Evolutionary conservation across 23 tunicate genomes (phyloP), one percentile per base, ranked within the genome.

Genomic region (Ciona savignyi): DNA sequence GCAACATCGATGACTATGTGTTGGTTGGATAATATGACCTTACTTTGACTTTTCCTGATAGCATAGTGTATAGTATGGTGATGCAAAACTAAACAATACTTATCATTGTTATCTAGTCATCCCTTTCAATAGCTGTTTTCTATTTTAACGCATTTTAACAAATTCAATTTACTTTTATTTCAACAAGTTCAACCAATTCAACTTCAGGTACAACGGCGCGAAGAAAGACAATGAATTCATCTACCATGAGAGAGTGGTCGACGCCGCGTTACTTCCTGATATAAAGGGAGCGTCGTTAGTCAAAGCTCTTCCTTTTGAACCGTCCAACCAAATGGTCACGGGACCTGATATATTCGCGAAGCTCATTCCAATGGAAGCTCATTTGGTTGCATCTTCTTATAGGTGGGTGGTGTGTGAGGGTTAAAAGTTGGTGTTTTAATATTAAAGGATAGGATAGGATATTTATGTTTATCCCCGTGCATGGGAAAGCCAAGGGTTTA

Each of bases 351-450:
- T 91, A 3, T 91, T 91, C 63, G 63, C 83, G 21, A 91, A 91
- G 67, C 82, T 91, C 51, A 89, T 91, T 23, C 97, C 97, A 32
- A 48, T 91, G 70, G 97, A 91, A 76, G 97, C 97, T 0, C 97
- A 91, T 67, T 74, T 91, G 33, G 82, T 82, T 33, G 97, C 97
- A 1, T 91, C 97, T 11, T 51, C 91, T 11, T 91, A 91, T 86
- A 91, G 97, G 97, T 85, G 30, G 29, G 28, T 63, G 26, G 4
- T 70, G 19, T 70, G 20, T 49, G 15, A 49, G 20, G 20, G 19
- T 49, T 49, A 49, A 20, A 11, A 49, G 20, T 20, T 49, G 61
- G 61, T 11, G 61, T 49, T 49, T 49, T 11, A 49, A 49, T 49
- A 11, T 49, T 49, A 24, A n/a, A 11, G 11, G 23, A 65, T 65